phyloP scores from a whole-genome alignment of 1,140 invertebrate genomes.

The Tachypleus tridentatus region DNA sequence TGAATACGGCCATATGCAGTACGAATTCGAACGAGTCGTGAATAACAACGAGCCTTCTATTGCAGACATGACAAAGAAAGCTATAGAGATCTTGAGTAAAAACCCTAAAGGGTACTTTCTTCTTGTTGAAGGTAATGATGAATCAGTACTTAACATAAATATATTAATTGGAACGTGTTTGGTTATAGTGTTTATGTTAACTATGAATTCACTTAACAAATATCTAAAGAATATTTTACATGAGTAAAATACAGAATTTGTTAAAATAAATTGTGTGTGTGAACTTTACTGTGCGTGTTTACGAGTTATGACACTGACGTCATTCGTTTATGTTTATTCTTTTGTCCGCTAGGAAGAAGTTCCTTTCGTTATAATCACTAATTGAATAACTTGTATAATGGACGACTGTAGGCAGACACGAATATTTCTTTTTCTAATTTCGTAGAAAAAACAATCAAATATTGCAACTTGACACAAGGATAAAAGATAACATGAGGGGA shows the following conservation, averaged over 20 bases:
- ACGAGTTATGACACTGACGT: no score
- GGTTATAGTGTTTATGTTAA: neutral
- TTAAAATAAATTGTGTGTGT: neutral
- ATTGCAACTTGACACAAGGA: no score
- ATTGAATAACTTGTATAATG: no score
- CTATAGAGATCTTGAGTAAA: conserved; percentile 33
- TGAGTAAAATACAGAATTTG: neutral
- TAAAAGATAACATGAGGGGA: no score
- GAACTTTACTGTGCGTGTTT: neutral
- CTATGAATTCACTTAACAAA: neutral
- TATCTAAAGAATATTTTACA: neutral
- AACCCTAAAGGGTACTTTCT: conserved; percentile 36
- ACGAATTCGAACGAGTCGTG: conserved; percentile 29
- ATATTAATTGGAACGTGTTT: neutral
- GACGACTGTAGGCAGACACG: no score
- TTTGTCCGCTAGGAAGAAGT: no score
- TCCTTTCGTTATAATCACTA: no score
- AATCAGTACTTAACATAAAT: neutral
- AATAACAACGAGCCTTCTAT: conserved; percentile 28
- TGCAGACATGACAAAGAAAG: conserved; percentile 34
- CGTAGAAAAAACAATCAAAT: no score
- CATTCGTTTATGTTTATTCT: no score
- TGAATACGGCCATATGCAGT: conserved; percentile 32
- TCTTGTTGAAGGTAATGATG: conserved; percentile 25
- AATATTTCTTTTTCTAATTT: no score